phyloP scores from a whole-genome alignment of 2,113 vertebrate species.

The Zosterops japonicus region DNA sequence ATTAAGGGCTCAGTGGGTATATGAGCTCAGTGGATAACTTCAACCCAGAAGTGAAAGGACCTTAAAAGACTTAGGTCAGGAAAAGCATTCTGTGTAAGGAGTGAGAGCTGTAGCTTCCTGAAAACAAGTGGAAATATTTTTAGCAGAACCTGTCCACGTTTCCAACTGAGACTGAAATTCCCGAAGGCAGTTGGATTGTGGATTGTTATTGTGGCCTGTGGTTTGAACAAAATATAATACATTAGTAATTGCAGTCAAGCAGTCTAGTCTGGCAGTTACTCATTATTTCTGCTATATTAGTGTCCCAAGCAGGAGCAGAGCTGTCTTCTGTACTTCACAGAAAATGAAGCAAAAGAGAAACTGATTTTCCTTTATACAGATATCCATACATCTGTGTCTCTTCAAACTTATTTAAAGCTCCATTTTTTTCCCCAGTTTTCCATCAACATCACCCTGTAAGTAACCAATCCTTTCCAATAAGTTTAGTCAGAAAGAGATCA shows the following conservation, averaged over 20 bases:
- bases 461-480: background rate
- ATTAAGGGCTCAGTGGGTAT: fast-evolving
- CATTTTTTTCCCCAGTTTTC: background rate
- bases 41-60: background rate
- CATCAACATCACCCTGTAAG: background rate
- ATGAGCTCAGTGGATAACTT: background rate
- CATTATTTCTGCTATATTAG: background rate
- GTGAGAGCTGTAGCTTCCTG: background rate
- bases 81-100: background rate
- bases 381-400: background rate
- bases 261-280: background rate
- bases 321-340: background rate
- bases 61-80: background rate
- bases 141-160: background rate
- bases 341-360: background rate
- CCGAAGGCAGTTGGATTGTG: background rate
- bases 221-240: background rate
- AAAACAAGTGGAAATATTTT: background rate
- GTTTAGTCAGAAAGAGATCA: background rate
- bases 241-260: background rate
- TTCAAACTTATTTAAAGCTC: background rate
- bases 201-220: background rate
- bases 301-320: background rate
- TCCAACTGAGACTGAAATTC: background rate
- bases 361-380: background rate